These are phyloP conservation scores for Deroplatys truncata DNA, from an alignment of 2,888 invertebrate genomes.

Conservation along the genomic window DNA sequence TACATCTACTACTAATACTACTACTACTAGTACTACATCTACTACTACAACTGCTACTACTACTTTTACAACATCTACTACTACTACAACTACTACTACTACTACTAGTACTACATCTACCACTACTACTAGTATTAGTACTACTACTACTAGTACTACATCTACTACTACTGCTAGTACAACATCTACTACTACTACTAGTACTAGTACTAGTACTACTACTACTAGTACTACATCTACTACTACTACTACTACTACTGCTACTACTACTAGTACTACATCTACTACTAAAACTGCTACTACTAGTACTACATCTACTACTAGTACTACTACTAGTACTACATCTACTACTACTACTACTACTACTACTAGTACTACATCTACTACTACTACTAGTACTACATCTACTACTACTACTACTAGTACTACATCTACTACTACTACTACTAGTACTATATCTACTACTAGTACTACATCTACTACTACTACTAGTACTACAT, in stretches of 20 bases:
- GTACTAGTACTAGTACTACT: not conserved
- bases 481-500: not conserved
- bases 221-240: not conserved
- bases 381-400: conserved; percentile 7
- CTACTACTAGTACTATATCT: not conserved
- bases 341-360: conserved; percentile 2
- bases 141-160: not conserved
- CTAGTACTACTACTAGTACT: not conserved
- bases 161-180: not conserved
- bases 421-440: not conserved
- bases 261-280: not conserved
- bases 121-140: not conserved
- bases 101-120: conserved; percentile 7
- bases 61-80: not conserved
- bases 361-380: not conserved
- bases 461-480: not conserved
- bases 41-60: conserved; percentile 7
- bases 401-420: conserved; percentile 1
- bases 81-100: conserved; percentile 10
- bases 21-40: not conserved
- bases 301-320: not conserved
- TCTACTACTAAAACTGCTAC: not conserved
- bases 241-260: conserved; percentile 3
- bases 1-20: conserved; percentile 1
- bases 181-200: not conserved